A percentile compares a stretch with the other conserved stretches of the same genome.
These are phyloP conservation scores for Tupaia chinensis DNA, from an alignment of 2,113 vertebrate species.

Conservation along the genomic window DNA sequence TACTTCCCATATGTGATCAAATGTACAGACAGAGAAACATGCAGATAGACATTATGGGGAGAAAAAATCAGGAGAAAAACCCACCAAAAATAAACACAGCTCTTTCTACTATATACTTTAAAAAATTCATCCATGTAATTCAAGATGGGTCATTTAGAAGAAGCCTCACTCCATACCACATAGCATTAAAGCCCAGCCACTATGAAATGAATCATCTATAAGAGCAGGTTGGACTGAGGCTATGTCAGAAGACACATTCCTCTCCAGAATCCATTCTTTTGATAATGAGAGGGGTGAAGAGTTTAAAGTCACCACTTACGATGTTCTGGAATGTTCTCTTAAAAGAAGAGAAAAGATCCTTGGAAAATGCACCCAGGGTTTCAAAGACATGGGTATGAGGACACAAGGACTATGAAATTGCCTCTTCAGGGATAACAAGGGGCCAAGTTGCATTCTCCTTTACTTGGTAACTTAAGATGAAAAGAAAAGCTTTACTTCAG, in stretches of 20 bases:
- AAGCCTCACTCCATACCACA: neutral
- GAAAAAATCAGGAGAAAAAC: neutral
- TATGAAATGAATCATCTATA: neutral
- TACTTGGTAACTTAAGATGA: conserved; percentile 1
- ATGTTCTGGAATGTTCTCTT: conserved; percentile 52
- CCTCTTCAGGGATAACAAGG: neutral
- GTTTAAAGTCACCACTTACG: neutral
- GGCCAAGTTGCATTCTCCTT: neutral
- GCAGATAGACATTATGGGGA: neutral
- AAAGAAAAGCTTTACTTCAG: conserved; percentile 21
- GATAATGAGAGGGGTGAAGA: conserved; percentile 44
- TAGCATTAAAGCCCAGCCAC: neutral
- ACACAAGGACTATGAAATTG: neutral
- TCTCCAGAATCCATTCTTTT: conserved; percentile 46
- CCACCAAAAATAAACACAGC: conserved; percentile 26
- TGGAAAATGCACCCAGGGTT: neutral
- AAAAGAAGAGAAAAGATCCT: conserved; percentile 54
- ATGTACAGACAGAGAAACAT: neutral
- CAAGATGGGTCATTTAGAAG: conserved; percentile 47
- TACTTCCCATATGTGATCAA: neutral
- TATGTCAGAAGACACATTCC: conserved; percentile 7
- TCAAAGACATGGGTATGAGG: neutral
- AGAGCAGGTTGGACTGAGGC: conserved; percentile 24
- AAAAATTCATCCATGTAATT: conserved; percentile 3
- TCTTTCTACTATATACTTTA: neutral